Conservation (phyloP, 2,888 invertebrate genomes). For the Oscheius onirici region DNA sequence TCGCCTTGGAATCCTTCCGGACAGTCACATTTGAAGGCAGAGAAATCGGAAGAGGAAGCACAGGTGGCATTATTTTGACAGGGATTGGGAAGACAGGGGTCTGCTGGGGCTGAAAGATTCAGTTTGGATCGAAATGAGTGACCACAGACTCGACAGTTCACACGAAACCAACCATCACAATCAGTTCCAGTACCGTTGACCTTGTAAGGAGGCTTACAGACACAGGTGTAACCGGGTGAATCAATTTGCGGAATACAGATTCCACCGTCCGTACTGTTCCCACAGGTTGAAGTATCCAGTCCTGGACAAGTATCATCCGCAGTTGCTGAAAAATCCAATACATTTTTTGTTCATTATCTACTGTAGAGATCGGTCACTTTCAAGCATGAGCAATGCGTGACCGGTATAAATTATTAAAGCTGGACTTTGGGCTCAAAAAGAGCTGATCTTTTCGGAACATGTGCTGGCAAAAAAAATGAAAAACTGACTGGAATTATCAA, state of each 20-base stretch:
- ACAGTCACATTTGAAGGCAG: background rate
- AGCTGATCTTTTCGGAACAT: background rate
- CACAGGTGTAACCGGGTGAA: background rate
- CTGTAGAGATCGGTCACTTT: too few species aligned
- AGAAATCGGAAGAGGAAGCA: background rate
- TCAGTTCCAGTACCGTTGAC: background rate
- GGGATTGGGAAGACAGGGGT: background rate
- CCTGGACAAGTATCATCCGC: background rate
- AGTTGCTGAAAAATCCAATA: background rate
- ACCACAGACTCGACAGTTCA: too few species aligned
- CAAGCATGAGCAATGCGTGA: background rate
- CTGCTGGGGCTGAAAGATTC: background rate
- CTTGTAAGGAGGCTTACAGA: background rate
- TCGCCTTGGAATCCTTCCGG: background rate
- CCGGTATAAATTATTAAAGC: background rate
- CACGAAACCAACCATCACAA: background rate
- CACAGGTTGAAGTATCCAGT: background rate
- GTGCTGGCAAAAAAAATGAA: background rate
- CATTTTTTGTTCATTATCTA: too few species aligned
- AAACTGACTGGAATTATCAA: background rate
- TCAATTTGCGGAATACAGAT: background rate
- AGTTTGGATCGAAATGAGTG: too few species aligned
- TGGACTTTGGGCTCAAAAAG: background rate
- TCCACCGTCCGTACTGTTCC: background rate
- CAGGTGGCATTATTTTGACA: background rate